Percentiles rank a stretch among this genome's conserved stretches.
Evolutionary conservation across 2,113 vertebrate species (phyloP).

Genomic region (Dasyprocta punctata): DNA sequence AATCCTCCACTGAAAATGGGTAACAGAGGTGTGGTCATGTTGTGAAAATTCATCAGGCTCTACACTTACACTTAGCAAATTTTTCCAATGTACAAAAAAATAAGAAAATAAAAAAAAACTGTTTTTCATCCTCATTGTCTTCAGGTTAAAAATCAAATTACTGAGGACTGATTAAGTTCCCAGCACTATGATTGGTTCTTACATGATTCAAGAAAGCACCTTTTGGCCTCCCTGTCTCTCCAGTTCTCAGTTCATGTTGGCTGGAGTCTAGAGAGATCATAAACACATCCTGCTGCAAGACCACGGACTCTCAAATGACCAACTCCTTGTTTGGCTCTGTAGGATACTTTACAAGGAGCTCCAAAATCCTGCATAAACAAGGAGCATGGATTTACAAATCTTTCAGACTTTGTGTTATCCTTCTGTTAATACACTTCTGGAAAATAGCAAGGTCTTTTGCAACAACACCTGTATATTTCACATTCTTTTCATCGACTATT

Average conservation of each 20-base stretch:
- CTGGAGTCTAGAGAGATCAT: slow-evolving; percentile 38
- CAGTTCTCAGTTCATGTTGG: neutral
- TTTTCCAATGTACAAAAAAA: neutral
- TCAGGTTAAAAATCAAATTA: neutral
- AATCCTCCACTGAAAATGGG: neutral
- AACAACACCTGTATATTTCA: slow-evolving; percentile 58
- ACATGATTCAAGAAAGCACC: neutral
- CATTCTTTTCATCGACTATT: slow-evolving; percentile 42
- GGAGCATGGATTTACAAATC: slow-evolving; percentile 52
- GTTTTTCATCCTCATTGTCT: neutral
- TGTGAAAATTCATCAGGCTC: slow-evolving; percentile 15
- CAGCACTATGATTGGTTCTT: neutral
- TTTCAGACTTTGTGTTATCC: slow-evolving; percentile 35
- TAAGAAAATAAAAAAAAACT: neutral
- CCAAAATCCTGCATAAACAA: slow-evolving; percentile 58
- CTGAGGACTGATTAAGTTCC: neutral
- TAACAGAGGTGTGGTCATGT: neutral
- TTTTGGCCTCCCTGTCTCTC: neutral
- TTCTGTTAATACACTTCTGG: slow-evolving; percentile 36
- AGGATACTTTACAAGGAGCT: slow-evolving; percentile 46
- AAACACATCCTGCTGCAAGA: neutral
- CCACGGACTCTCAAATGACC: neutral
- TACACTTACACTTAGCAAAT: neutral
- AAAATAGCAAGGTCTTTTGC: slow-evolving; percentile 59
- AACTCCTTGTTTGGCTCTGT: slow-evolving; percentile 36